Evolutionary conservation across 30 jellyfish, hydroid and myxozoan genomes (phyloP).

Genomic region (Pelagia noctiluca): DNA sequence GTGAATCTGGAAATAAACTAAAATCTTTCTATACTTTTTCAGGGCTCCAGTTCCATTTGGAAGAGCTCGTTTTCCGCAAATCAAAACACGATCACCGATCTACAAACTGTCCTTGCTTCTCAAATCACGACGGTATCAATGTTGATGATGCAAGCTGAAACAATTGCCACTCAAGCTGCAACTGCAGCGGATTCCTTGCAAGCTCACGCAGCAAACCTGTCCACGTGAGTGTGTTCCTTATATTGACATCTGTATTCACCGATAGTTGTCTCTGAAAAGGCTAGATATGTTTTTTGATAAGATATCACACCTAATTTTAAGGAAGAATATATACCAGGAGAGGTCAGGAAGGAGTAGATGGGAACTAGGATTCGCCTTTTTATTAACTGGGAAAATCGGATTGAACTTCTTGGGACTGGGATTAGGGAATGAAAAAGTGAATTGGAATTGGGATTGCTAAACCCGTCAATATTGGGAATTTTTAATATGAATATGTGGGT

Average conservation of each 20-base stretch:
- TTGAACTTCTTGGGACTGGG: too few relatives aligned
- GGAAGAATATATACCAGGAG: too few relatives aligned
- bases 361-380: too few relatives aligned
- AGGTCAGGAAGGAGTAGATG: too few relatives aligned
- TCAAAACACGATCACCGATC: conserved; percentile 77
- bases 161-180: conserved; percentile 75
- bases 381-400: too few relatives aligned
- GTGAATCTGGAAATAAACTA: neutral
- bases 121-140: conserved; percentile 63
- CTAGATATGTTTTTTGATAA: too few relatives aligned
- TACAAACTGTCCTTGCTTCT: conserved; percentile 69
- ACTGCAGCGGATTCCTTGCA: conserved; percentile 77
- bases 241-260: too few relatives aligned
- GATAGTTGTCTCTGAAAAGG: too few relatives aligned
- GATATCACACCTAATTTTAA: neutral
- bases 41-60: conserved; percentile 83
- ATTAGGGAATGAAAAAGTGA: too few relatives aligned
- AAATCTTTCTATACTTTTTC: neutral
- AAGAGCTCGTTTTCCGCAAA: conserved; percentile 58
- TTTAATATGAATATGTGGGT: too few relatives aligned
- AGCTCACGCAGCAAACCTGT: conserved; percentile 72
- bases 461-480: too few relatives aligned
- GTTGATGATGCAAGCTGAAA: conserved; percentile 76
- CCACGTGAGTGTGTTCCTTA: conserved; percentile 53
- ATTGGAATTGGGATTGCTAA: too few relatives aligned